phyloP scores from a whole-genome alignment of 2,113 vertebrate species.

The Solenodon paradoxus region DNA sequence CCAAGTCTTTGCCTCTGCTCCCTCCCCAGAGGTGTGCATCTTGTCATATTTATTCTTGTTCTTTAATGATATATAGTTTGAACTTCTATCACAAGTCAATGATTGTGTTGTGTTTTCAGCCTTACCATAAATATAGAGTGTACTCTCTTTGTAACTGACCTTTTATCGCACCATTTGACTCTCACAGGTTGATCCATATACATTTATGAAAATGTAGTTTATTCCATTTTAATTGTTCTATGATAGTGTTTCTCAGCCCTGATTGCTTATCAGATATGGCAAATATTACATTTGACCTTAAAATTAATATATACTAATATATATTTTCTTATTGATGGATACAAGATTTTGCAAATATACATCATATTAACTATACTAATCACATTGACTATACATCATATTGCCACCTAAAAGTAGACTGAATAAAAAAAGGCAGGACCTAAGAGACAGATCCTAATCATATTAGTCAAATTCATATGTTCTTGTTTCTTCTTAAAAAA shows the following conservation, averaged over 20 bases:
- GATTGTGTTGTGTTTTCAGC: neutral
- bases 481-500: neutral
- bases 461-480: neutral
- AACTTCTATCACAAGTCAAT: neutral
- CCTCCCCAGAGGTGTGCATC: neutral
- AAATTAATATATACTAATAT: neutral
- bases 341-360: neutral
- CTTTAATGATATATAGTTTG: neutral
- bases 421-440: too few species aligned
- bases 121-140: neutral
- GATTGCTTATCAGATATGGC: neutral
- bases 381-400: too few species aligned
- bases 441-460: too few species aligned
- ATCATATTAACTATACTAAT: neutral
- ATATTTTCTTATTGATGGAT: neutral
- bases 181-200: neutral
- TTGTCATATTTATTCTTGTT: neutral
- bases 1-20: neutral
- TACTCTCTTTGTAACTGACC: neutral
- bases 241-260: neutral
- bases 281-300: neutral
- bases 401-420: too few species aligned
- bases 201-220: neutral
- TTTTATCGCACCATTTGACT: neutral
- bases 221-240: neutral